Base-by-base conservation (phyloP, 2,888 invertebrate species). In the Sinelater perroti region DNA sequence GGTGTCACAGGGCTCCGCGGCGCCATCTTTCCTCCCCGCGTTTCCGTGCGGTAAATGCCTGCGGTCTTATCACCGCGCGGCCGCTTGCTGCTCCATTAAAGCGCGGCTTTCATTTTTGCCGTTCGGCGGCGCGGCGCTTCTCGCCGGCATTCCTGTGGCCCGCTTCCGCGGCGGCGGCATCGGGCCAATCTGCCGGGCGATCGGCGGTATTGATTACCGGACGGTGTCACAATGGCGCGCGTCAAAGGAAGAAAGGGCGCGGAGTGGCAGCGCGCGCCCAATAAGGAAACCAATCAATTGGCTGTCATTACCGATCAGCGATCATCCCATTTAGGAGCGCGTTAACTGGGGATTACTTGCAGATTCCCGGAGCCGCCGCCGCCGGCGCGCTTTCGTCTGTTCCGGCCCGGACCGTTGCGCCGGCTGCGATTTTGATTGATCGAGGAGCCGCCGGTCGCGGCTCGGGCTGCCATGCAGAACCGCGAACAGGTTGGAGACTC, bases 11-110 rank as follows among this genome's bases (percentile, higher is more conserved):
- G 21, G n/a, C 16, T 20, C 24, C 40, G 24, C 17, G 28, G 36
- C 10, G 33, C 18, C 49, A 49, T 38, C 38, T 49, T 47, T 36
- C 18, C 50, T 36, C 26, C 44, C 45, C 35, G 24, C 26, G 30
- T 54, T 47, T 54, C 38, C 38, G 45, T 53, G 53, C 21, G 55
- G 42, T 49, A 57, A 57, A 62, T 63, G 47, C 60, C 60, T 63
- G 62, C 40, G 62, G 62, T 63, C 60, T 63, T 60, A 63, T 57
- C 57, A 63, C 58, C 58, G 62, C 62, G 58, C 56, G 60, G 55
- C 58, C 33, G 62, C 60, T 53, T 57, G 60, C 62, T 60, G 42
- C 62, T 63, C 60, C 62, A 63, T 63, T 63, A 63, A 60, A 62
- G 59, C 51, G 53, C 40, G 52, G 30, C 35, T 56, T 57, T 61